Conservation (phyloP, 2,113 vertebrate species). For the Lasiurus borealis region DNA sequence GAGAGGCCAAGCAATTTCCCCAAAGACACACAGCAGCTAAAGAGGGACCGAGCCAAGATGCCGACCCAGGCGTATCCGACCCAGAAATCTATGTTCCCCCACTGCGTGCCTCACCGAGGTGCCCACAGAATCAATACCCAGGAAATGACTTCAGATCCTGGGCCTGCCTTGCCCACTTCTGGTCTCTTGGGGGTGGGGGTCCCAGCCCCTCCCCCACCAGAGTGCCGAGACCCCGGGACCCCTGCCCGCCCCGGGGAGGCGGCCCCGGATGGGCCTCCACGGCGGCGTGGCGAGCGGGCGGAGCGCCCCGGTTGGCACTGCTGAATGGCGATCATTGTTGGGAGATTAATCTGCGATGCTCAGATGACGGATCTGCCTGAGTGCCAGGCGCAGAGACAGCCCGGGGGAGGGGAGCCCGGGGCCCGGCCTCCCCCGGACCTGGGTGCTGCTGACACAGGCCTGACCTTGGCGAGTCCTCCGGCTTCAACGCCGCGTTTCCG, state of each 20-base stretch:
- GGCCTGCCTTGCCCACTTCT: not conserved
- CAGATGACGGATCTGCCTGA: constrained; percentile 69
- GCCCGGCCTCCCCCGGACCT: not conserved
- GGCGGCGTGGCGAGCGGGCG: not conserved
- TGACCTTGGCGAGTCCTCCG: constrained; percentile 71
- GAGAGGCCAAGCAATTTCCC: not conserved
- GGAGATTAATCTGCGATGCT: constrained; percentile 76
- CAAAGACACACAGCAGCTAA: not conserved
- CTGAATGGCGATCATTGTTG: constrained; percentile 77
- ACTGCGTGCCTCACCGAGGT: no score
- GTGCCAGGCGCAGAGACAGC: not conserved
- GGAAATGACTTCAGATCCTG: not conserved
- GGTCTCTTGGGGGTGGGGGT: not conserved
- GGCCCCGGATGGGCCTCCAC: not conserved
- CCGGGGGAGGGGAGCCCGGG: not conserved
- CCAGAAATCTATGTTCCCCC: not conserved
- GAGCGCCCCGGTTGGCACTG: constrained; percentile 43
- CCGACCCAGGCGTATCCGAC: not conserved
- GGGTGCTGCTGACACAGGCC: constrained; percentile 65
- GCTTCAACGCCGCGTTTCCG: constrained; percentile 58
- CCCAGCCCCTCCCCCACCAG: not conserved
- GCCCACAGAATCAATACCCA: not conserved
- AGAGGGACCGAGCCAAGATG: not conserved
- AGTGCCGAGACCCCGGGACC: no score
- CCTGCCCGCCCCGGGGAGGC: not conserved